Evolutionary conservation across 2,888 invertebrate genomes (phyloP), one percentile per base, ranked within the genome.

Genomic region (Itoplectis maculator): DNA sequence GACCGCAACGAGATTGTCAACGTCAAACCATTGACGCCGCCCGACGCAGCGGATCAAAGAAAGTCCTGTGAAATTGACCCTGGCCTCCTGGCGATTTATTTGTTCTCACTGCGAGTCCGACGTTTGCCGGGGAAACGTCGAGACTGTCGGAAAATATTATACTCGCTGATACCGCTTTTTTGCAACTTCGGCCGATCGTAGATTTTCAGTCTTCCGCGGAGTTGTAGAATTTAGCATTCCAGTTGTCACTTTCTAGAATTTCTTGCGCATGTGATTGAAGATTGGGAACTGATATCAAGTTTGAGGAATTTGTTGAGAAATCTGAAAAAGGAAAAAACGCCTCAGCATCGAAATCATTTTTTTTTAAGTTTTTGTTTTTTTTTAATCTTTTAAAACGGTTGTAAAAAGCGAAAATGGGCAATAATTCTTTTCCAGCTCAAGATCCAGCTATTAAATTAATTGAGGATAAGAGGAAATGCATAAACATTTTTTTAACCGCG

Each of bases 31-130:
- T 73, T 40, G 49, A 8, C 63, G 54, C n/a, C n/a, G n/a, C n/a
- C n/a, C 40, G 45, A 68, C 51, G 51, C 63, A 63, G 35, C 13
- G n/a, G n/a, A 0, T 61, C 63, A 47, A 63, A 80, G 74, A 75
- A 65, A 80, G 69, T 56, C 51, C 42, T 45, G 61, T 63, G 51
- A 63, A 79, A 73, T 69, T 69, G 61, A 73, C 29, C 65, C 40
- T 59, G 45, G 40, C 45, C 59, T 54, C 13, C 5, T 7, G 18
- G n/a, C 15, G 20, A 61, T n/a, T n/a, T 40, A 7, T 15, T 61
- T 61, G 37, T 61, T 37, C 9, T 8, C 9, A 40, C 9, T 15
- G 37, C 9, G 18, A 9, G 51, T 20, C 29, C 5, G 9, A 7
- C 8, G 3, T 54, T 20, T 13, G 23, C 23, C 4, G 23, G 4